Conservation (phyloP, 2,113 vertebrate genomes). For the Drymodes brunneopygia region DNA sequence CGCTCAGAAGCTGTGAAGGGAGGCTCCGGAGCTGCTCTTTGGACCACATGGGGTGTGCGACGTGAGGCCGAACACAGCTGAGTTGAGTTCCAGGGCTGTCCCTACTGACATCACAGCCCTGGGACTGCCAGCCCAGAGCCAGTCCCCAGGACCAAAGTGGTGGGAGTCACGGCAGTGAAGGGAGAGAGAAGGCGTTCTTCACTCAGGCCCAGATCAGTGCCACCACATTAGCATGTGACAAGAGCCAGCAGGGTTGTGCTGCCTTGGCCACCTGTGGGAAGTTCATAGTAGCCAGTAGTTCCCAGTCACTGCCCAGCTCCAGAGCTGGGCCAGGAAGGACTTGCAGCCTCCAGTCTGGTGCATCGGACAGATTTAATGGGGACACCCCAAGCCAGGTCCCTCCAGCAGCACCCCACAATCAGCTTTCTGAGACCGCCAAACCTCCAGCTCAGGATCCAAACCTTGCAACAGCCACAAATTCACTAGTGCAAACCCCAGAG, state of each 20-base stretch:
- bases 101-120: not conserved
- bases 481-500: not conserved
- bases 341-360: not conserved
- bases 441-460: not conserved
- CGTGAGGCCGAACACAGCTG: fast-evolving
- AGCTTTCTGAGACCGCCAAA: not conserved
- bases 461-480: not conserved
- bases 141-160: not conserved
- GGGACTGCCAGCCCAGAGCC: not conserved
- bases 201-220: not conserved
- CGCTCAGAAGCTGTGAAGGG: fast-evolving
- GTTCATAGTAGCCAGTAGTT: fast-evolving
- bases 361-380: fast-evolving
- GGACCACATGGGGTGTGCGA: fast-evolving
- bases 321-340: not conserved
- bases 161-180: not conserved
- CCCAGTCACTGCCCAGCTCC: fast-evolving
- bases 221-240: fast-evolving
- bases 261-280: not conserved
- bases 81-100: not conserved
- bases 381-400: not conserved
- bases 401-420: not conserved
- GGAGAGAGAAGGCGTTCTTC: fast-evolving
- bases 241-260: not conserved
- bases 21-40: not conserved